Base-by-base conservation (phyloP, 2,797 vertebrate genomes). In the Cyprinodon diabolis region DNA sequence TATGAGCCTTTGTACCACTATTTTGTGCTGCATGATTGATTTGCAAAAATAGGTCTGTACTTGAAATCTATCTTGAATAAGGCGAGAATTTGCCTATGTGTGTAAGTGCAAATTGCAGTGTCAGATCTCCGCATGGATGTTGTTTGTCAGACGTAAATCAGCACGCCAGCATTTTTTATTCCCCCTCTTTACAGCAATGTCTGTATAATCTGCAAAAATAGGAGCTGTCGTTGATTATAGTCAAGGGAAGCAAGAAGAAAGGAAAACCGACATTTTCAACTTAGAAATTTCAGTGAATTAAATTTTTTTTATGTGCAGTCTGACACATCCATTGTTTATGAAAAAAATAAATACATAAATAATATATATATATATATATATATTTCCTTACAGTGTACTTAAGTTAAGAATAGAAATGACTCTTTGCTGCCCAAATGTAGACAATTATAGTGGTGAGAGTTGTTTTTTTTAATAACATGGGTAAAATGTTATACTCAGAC, bases 1-100 rank as follows among this genome's bases (percentile, higher is more conserved):
- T 92, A 90, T 89, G 89, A 91, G 87, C 84, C 82, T 83, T 81
- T 67, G 86, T 68, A 86, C 86, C 90, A 87, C 88, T 90, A 90
- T 94, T 95, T 93, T 93, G 91, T 93, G 91, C 90, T 56, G 88
- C 90, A 90, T 93, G 92, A 92, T 91, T 93, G 90, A 93, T 94
- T 93, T 90, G 84, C 87, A 92, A 94, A 30, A 94, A 93, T 91
- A 92, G 90, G 88, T 85, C 90, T 91, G 90, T 88, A 87, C 86
- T 87, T 86, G 86, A 90, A 92, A 94, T 88, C 81, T 89, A 90
- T 91, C 86, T 47, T 87, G 91, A 90, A 90, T 87, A 90, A 86
- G 85, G 86, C 79, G 52, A 79, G 85, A 88, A 88, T 90, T 92
- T 90, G 90, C 85, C 81, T 86, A 80, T 90, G 86, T 91, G 88